Conservation (phyloP, 1,140 invertebrate genomes). For the Aphaenogaster ashmeadi region DNA sequence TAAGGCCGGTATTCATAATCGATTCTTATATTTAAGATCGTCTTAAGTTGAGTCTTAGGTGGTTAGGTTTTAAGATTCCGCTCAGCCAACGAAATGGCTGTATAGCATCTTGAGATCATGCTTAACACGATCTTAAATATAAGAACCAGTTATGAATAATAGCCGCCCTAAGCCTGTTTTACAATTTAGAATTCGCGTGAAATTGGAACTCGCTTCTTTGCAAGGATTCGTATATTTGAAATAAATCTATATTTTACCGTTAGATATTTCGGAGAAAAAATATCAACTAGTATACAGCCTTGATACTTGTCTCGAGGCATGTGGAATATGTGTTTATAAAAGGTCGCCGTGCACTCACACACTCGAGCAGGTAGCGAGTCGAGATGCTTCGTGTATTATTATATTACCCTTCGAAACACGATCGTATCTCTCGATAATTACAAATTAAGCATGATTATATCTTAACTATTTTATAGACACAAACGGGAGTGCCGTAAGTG, state of each 20-base stretch:
- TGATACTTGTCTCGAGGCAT: not conserved
- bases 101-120: no score
- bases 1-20: no score
- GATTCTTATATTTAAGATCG: no score
- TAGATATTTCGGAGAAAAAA: not conserved
- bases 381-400: not conserved
- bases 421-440: conserved; percentile 1
- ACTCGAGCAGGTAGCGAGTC: not conserved
- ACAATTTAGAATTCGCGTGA: not conserved
- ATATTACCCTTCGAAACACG: not conserved
- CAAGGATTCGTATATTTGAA: not conserved
- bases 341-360: not conserved
- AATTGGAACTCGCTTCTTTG: not conserved
- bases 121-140: no score
- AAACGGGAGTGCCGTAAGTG: not conserved
- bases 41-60: no score
- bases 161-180: no score
- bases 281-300: not conserved
- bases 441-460: not conserved
- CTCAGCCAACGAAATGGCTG: no score
- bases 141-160: no score
- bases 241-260: not conserved
- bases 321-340: not conserved
- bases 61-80: no score
- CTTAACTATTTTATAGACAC: not conserved